A percentile compares a stretch with the other conserved stretches of the same genome.
Evolutionary conservation across 2,888 invertebrate genomes (phyloP).

Genomic region (Eustalomyia histrio): DNA sequence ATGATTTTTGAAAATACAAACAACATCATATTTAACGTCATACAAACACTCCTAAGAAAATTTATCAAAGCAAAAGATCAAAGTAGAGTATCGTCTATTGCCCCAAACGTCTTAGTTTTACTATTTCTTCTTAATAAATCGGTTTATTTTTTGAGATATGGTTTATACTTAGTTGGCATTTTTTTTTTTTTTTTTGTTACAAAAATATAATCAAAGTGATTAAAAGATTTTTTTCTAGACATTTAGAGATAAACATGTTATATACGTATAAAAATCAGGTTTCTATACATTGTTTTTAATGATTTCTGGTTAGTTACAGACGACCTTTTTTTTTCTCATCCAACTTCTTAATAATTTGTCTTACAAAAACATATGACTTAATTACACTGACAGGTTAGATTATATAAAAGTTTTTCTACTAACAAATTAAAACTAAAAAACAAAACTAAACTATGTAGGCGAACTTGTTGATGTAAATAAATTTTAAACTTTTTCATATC

Average conservation of each 20-base stretch:
- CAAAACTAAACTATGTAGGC: not conserved
- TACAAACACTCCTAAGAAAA: not conserved
- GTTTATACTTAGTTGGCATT: not conserved
- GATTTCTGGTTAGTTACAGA: not conserved
- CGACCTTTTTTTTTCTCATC: not conserved
- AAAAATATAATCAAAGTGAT: not conserved
- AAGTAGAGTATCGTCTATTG: not conserved
- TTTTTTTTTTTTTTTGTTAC: not conserved
- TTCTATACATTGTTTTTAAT: not conserved
- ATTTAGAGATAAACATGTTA: not conserved
- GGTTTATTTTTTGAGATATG: not conserved
- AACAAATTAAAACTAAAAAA: not conserved
- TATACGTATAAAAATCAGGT: not conserved
- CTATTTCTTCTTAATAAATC: not conserved
- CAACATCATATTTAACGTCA: not conserved
- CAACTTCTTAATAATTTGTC: not conserved
- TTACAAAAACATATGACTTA: not conserved
- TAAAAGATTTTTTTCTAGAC: not conserved
- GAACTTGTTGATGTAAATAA: not conserved
- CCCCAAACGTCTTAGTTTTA: not conserved
- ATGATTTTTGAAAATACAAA: not conserved
- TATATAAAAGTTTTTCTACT: not conserved
- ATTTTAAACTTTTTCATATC: not conserved
- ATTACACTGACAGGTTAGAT: not conserved
- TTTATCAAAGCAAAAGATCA: not conserved